These are phyloP conservation scores for Trissolcus brochymenae DNA, from an alignment of 2,888 invertebrate genomes.

Conservation along the genomic window DNA sequence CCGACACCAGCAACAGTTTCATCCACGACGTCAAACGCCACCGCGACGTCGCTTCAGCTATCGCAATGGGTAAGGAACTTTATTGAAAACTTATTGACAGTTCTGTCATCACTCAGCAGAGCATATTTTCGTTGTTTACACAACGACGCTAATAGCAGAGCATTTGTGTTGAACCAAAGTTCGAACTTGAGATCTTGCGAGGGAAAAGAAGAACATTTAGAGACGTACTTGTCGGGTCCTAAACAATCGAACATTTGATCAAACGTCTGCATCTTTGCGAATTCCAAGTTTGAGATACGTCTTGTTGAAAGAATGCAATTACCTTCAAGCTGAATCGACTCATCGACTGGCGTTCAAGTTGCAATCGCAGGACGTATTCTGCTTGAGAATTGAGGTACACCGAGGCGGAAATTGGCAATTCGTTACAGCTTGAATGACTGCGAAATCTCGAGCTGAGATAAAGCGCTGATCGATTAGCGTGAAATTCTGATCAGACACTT, in stretches of 20 bases:
- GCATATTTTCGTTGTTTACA: too few relatives aligned
- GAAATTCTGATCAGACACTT: slow-evolving; percentile 42
- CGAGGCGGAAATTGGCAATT: slow-evolving; percentile 63
- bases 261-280: too few relatives aligned
- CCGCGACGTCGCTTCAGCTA: slow-evolving; percentile 63
- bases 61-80: slow-evolving; percentile 66
- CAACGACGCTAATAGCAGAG: background rate
- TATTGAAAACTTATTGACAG: background rate
- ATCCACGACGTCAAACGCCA: slow-evolving; percentile 60
- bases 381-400: slow-evolving; percentile 39
- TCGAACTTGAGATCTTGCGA: background rate
- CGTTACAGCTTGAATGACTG: slow-evolving; percentile 56
- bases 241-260: too few relatives aligned
- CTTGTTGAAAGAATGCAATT: slow-evolving; percentile 28
- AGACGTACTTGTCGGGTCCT: too few relatives aligned
- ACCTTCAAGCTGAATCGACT: slow-evolving; percentile 17
- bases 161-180: background rate
- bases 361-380: slow-evolving; percentile 25
- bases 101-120: too few relatives aligned
- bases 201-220: background rate
- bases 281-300: background rate
- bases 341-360: slow-evolving; percentile 16
- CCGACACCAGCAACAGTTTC: slow-evolving; percentile 55
- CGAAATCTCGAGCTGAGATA: slow-evolving; percentile 49
- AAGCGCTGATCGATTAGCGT: slow-evolving; percentile 53